phyloP scores from a whole-genome alignment of 1,140 invertebrate species.

The Phocides pigmalion region DNA sequence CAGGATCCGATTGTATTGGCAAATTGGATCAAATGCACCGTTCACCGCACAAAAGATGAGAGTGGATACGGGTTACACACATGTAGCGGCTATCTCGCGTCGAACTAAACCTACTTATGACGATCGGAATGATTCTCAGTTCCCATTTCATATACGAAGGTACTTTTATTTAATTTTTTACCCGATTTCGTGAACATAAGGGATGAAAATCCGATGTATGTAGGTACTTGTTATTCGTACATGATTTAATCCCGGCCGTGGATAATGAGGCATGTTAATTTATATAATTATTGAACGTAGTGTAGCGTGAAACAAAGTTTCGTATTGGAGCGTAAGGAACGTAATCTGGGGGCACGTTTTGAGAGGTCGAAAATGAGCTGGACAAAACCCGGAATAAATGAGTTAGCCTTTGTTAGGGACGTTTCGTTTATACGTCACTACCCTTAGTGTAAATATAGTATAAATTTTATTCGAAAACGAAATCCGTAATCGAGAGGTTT shows the following conservation, averaged over 20 bases:
- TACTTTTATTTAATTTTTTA: conserved; percentile 12
- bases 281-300: conserved; percentile 37
- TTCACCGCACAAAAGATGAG: conserved; percentile 79
- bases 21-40: conserved; percentile 84
- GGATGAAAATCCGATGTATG: conserved; percentile 9
- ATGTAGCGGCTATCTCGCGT: conserved; percentile 64
- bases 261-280: conserved; percentile 41
- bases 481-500: no score
- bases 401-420: conserved; percentile 34
- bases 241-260: conserved; percentile 27
- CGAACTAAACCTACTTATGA: conserved; percentile 44
- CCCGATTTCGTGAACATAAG: conserved; percentile 17
- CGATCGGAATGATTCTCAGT: conserved; percentile 45
- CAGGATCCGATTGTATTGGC: conserved; percentile 82
- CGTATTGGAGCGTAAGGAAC: conserved; percentile 41
- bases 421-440: conserved; percentile 25
- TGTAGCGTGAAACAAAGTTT: conserved; percentile 44
- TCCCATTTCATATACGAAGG: conserved; percentile 9
- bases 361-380: conserved; percentile 39
- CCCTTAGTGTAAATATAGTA: background rate
- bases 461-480: no score
- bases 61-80: conserved; percentile 62
- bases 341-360: conserved; percentile 40
- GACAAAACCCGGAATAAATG: conserved; percentile 38
- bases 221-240: conserved; percentile 22